Evolutionary conservation across 2,888 invertebrate genomes (phyloP), one percentile per base, ranked within the genome.

Genomic region (Eustalomyia histrio): DNA sequence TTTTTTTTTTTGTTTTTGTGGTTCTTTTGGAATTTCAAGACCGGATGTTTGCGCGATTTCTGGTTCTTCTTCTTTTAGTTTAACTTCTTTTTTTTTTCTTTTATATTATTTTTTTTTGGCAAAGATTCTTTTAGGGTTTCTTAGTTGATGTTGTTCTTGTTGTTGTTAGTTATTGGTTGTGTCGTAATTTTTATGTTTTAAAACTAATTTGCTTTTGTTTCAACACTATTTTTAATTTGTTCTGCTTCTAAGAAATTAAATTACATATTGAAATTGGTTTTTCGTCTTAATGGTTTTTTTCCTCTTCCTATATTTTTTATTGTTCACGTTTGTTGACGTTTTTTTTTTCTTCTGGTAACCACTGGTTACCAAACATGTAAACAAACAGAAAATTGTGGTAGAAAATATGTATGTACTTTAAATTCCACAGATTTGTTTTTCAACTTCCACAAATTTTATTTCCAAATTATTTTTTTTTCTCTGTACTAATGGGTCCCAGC

Each of bases 1-100:
- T 67, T 58, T 33, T 65, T 78, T 35, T 35, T 8, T 10, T 75
- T 80, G 50, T 58, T 76, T 57, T 81, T 75, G 67, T 74, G 65
- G 79, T 82, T 80, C 69, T 82, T 76, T 73, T 86, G 87, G 87
- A 86, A 87, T 87, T 86, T 86, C 81, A 84, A 85, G 85, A 87
- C 87, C 87, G 86, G 86, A 86, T 87, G 87, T 86, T 72, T 82
- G 84, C 83, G 85, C 84, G 83, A 83, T 83, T 76, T 75, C 71
- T 74, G 79, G 71, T 80, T 81, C 78, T 74, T 69, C 64, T 79
- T 79, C 76, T 79, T 83, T 71, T 61, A 63, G 18, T 72, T 71
- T 9, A 35, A 35, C 21, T 64, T 64, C 9, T 24, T 43, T 60
- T 57, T 68, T 63, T 55, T 14, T 43, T 67, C 21, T 17, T 35